These are phyloP conservation scores for Chydorus sphaericus DNA, from an alignment of 2,888 invertebrate genomes.

Conservation along the genomic window DNA sequence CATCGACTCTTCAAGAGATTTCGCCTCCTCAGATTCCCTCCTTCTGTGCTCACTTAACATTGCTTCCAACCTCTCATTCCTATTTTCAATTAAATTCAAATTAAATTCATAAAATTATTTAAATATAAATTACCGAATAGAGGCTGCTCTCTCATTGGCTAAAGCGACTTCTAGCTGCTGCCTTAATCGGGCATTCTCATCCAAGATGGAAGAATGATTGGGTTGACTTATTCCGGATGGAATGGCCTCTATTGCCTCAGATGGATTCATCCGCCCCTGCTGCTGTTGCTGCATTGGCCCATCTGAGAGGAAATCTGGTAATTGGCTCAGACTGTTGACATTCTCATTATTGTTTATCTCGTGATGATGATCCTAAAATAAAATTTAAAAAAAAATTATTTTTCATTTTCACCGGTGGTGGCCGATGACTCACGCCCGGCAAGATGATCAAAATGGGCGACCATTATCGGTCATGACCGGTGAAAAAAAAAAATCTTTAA, in stretches of 20 bases:
- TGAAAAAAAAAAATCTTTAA: too few relatives aligned
- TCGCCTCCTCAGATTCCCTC: neutral
- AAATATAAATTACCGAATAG: neutral
- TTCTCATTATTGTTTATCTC: conserved; percentile 11
- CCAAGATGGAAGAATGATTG: neutral
- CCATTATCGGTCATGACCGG: neutral
- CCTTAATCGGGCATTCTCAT: conserved; percentile 5
- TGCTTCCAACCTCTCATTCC: neutral
- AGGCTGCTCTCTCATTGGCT: neutral
- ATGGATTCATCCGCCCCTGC: neutral
- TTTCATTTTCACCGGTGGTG: too few relatives aligned
- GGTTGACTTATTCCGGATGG: neutral
- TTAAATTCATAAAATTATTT: neutral
- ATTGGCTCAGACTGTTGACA: conserved; percentile 2
- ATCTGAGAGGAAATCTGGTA: conserved; percentile 9
- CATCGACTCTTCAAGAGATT: neutral
- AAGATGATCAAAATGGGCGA: neutral
- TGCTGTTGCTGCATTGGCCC: conserved; percentile 2
- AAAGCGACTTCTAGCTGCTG: neutral
- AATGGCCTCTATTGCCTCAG: too few relatives aligned
- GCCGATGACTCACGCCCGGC: too few relatives aligned
- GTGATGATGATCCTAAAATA: too few relatives aligned
- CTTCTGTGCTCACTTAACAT: neutral
- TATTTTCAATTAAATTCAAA: neutral
- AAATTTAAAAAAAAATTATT: neutral